phyloP scores from a whole-genome alignment of 2,113 vertebrate genomes.

The Tympanuchus pallidicinctus region DNA sequence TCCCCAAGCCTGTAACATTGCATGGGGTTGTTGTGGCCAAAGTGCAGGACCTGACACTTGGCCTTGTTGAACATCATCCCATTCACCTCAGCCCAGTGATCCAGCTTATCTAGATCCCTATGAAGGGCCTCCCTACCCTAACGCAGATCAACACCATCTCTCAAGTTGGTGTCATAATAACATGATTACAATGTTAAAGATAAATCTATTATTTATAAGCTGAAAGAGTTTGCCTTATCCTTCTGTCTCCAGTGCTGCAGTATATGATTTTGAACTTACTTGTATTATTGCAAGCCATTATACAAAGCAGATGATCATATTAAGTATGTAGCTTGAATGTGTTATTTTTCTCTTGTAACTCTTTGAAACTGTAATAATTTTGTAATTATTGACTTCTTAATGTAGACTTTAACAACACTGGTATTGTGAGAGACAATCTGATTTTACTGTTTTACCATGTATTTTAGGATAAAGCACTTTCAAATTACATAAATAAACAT shows the following conservation, averaged over 20 bases:
- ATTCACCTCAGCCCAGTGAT: too few species aligned
- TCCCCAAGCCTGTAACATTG: too few species aligned
- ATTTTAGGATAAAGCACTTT: constrained; percentile 21
- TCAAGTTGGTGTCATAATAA: neutral
- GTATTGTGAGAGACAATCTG: neutral
- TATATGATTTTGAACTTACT: neutral
- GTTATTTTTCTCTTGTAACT: neutral
- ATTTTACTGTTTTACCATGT: neutral
- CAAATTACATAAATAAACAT: constrained; percentile 19
- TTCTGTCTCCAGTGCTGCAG: neutral
- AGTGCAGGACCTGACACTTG: too few species aligned
- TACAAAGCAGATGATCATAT: neutral
- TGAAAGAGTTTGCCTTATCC: neutral
- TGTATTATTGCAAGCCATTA: neutral
- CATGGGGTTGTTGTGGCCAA: too few species aligned
- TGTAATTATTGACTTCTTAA: neutral
- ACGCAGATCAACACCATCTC: too few species aligned
- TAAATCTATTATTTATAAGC: neutral
- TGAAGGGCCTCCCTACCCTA: too few species aligned
- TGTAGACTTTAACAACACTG: neutral
- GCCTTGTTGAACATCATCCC: too few species aligned
- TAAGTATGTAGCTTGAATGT: neutral
- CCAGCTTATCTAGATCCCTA: too few species aligned
- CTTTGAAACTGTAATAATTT: neutral
- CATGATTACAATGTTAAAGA: neutral